A percentile compares a stretch with the other conserved stretches of the same genome.
Evolutionary conservation across 2,113 vertebrate species (phyloP).

Genomic region (Mohoua ochrocephala): DNA sequence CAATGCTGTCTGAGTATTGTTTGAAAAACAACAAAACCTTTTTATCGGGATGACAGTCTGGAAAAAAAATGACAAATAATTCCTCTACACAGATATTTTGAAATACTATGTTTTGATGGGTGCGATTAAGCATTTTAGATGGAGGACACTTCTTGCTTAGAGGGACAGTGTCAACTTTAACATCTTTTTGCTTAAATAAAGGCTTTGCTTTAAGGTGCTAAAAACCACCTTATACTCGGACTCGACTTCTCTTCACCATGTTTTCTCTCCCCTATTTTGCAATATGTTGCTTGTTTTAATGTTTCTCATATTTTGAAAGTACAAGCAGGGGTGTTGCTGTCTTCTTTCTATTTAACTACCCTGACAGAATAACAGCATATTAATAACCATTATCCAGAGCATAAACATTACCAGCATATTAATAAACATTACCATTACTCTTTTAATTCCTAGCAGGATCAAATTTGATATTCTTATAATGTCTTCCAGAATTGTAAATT

Average conservation of each 20-base stretch:
- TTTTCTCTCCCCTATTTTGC: neutral
- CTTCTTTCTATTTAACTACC: neutral
- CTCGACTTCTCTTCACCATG: neutral
- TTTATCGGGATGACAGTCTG: conserved; percentile 45
- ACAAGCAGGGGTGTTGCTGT: neutral
- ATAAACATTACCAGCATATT: neutral
- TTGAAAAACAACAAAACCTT: conserved; percentile 1
- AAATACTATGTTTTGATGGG: conserved; percentile 26
- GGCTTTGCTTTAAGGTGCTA: neutral
- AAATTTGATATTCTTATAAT: neutral
- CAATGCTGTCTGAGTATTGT: conserved; percentile 28
- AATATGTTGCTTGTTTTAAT: neutral
- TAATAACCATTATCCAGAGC: neutral
- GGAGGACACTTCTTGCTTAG: conserved; percentile 46
- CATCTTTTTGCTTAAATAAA: neutral
- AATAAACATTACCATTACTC: neutral
- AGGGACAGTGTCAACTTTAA: conserved; percentile 45
- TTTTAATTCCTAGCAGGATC: neutral
- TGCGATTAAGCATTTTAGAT: conserved; percentile 24
- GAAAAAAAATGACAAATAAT: conserved; percentile 14
- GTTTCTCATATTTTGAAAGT: neutral
- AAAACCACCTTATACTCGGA: neutral
- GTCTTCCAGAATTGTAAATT: neutral
- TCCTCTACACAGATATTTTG: neutral
- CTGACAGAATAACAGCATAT: neutral